Conservation (phyloP, 2,113 vertebrate genomes). For the Orthonyx spaldingii region DNA sequence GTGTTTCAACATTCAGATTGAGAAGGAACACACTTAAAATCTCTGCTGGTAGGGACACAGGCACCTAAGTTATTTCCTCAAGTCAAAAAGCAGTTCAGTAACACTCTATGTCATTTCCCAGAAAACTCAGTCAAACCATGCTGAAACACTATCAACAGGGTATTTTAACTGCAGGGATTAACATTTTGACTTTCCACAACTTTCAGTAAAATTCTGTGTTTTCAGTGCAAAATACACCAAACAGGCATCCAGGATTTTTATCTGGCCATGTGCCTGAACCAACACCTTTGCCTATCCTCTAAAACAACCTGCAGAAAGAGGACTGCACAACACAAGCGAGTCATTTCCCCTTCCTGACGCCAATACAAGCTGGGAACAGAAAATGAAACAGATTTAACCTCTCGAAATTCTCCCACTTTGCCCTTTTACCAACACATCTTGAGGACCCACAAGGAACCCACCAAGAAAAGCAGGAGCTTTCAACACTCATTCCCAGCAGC, state of each 20-base stretch:
- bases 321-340: neutral
- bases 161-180: neutral
- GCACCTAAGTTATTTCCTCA: neutral
- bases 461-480: neutral
- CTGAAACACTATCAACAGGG: neutral
- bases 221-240: neutral
- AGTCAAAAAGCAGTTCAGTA: neutral
- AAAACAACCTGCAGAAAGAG: neutral
- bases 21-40: neutral
- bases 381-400: neutral
- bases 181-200: neutral
- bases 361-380: neutral
- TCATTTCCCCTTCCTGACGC: neutral
- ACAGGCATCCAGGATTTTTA: neutral
- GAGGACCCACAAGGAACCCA: neutral
- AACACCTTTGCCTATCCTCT: neutral
- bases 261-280: neutral
- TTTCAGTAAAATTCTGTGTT: neutral
- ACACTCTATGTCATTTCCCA: neutral
- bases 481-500: neutral
- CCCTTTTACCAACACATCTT: neutral
- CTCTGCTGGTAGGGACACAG: neutral
- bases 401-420: neutral
- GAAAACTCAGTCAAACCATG: neutral
- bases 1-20: neutral